Evolutionary conservation across 2,888 invertebrate species (phyloP).

Genomic region (Geotrupes spiniger): DNA sequence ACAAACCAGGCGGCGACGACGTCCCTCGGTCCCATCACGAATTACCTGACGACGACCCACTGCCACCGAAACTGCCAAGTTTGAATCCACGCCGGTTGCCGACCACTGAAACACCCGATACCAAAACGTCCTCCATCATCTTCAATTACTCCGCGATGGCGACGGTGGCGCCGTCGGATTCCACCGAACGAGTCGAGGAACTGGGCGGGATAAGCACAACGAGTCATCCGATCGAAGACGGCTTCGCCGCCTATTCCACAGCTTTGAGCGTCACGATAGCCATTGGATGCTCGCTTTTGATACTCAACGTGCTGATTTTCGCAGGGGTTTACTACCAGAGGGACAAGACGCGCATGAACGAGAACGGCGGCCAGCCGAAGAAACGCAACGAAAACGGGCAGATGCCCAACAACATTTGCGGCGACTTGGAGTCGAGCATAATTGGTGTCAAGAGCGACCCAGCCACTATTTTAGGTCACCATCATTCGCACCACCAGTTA

Average conservation of each 20-base stretch:
- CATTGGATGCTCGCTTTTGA: constrained; percentile 88
- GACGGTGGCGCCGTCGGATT: constrained; percentile 40
- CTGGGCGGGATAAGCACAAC: constrained; percentile 51
- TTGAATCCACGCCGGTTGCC: constrained; percentile 57
- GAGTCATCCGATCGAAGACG: constrained; percentile 68
- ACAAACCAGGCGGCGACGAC: constrained; percentile 83
- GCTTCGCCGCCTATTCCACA: constrained; percentile 87
- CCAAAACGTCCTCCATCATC: constrained; percentile 35
- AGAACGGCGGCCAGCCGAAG: constrained; percentile 57
- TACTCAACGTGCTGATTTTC: constrained; percentile 89
- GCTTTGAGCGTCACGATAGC: constrained; percentile 91
- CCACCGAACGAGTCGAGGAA: constrained; percentile 54
- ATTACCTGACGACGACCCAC: constrained; percentile 66
- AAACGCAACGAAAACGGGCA: constrained; percentile 81
- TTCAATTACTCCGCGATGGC: constrained; percentile 47
- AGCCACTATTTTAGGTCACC: constrained; percentile 70
- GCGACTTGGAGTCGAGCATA: constrained; percentile 68
- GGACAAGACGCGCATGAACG: constrained; percentile 73
- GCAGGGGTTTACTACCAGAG: constrained; percentile 93
- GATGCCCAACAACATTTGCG: constrained; percentile 85
- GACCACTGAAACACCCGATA: constrained; percentile 49
- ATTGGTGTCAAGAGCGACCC: constrained; percentile 63
- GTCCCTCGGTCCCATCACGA: constrained; percentile 83
- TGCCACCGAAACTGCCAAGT: constrained; percentile 56
- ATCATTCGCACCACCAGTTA: constrained; percentile 74